Evolutionary conservation across 53 echinoderm and acorn worm genomes (phyloP), one percentile per base, ranked within the genome.

Genomic region (Henricia sp.): DNA sequence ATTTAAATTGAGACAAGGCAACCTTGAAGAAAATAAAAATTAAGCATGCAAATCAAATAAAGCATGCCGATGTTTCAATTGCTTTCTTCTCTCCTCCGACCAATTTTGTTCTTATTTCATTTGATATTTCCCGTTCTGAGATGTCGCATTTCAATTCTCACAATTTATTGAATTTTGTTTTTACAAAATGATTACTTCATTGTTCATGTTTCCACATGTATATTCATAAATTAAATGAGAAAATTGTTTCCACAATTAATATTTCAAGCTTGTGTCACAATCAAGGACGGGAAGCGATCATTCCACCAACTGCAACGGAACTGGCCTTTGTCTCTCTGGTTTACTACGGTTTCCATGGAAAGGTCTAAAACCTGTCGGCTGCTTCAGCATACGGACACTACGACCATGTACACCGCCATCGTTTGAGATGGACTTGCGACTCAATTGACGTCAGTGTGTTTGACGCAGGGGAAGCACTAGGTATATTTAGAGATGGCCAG

Each of bases 391-490:
- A n/a, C n/a, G n/a, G n/a, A n/a, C n/a, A n/a, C n/a, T n/a, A n/a
- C n/a, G n/a, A n/a, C n/a, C n/a, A 28, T 60, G 16, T 56, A 56
- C 33, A 60, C 62, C 62, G 62, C 62, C 62, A 60, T 17, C 62
- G 62, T 60, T 60, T 60, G 62, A 32, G 30, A 5, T 17, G 12
- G 12, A 60, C 62, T 32, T 60, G 30, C 62, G 33, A 27, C 63
- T 11, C 76, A 16, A 43, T 63, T 78, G 78, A 78, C 78, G 78
- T 78, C 78, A 78, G 24, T 17, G 43, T 64, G 21, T n/a, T 56
- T 78, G 78, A 78, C 78, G 78, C 78, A 78, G 60, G 78, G 78
- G 78, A 78, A 78, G 38, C 63, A 59, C 75, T 62, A 40, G 63
- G 62, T 42, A 62, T 64, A 48, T 78, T 62, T 78, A 44, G 78